Evolutionary conservation across 2,113 vertebrate species (phyloP).

Genomic region (Casuarius casuarius): DNA sequence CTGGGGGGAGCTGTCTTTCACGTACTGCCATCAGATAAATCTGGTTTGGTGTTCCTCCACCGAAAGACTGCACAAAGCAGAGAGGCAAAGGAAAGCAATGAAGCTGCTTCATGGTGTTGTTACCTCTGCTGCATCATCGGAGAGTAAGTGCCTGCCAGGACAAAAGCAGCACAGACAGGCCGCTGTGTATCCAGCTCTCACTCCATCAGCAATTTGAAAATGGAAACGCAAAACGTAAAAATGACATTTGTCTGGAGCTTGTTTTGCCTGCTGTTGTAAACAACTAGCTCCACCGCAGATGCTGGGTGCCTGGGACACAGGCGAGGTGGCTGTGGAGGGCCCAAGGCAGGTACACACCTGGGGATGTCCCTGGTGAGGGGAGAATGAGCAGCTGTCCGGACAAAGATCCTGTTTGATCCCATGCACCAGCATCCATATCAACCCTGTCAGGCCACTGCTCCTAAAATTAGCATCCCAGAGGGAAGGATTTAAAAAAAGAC

Average conservation of each 20-base stretch:
- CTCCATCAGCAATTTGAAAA: neutral
- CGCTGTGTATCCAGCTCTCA: neutral
- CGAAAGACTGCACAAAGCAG: neutral
- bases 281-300: neutral
- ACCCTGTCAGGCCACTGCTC: neutral
- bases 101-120: neutral
- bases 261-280: neutral
- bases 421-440: neutral
- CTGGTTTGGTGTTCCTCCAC: fast-evolving
- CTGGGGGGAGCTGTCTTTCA: neutral
- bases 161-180: neutral
- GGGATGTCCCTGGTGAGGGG: fast-evolving
- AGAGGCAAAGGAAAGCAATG: neutral
- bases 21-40: neutral
- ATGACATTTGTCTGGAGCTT: neutral
- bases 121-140: neutral
- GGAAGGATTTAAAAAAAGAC: neutral
- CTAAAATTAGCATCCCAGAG: neutral
- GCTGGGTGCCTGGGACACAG: neutral
- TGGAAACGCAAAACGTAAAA: neutral
- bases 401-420: neutral
- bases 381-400: neutral
- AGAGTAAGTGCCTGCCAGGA: neutral
- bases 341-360: fast-evolving
- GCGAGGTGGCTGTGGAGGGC: neutral